Conservation (phyloP, 2,113 vertebrate genomes). For the Fulmarus glacialis region DNA sequence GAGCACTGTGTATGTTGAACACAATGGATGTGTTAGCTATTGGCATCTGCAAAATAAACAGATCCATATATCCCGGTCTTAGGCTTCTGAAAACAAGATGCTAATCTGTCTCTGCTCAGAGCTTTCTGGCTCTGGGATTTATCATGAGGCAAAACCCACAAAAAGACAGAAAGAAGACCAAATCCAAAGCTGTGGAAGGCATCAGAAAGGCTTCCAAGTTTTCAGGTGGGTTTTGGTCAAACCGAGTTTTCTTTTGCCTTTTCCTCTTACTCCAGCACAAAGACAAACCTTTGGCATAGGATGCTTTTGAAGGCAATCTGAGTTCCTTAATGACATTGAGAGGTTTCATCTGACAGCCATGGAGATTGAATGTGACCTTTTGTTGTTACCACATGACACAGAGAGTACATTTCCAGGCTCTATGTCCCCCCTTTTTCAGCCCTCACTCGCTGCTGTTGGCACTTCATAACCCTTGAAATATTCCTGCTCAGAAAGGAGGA, state of each 20-base stretch:
- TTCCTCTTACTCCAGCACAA: not conserved
- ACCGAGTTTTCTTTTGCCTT: not conserved
- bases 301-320: not conserved
- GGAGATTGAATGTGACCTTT: not conserved
- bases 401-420: not conserved
- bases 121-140: not conserved
- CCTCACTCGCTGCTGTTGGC: not conserved
- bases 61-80: not conserved
- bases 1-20: conserved; percentile 6
- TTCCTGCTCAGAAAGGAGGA: not conserved
- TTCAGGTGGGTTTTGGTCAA: not conserved
- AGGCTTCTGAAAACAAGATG: conserved; percentile 53
- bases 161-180: not conserved
- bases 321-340: not conserved
- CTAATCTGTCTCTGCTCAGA: conserved; percentile 23
- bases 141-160: conserved; percentile 4
- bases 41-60: conserved; percentile 46
- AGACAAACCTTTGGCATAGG: not conserved
- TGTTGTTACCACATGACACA: not conserved
- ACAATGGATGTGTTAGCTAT: conserved; percentile 41
- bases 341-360: not conserved
- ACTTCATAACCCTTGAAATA: not conserved
- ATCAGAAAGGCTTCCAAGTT: not conserved
- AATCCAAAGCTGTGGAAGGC: not conserved
- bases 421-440: not conserved